Evolutionary conservation across 2,888 invertebrate species (phyloP).

Genomic region (Hedychridium roseum): DNA sequence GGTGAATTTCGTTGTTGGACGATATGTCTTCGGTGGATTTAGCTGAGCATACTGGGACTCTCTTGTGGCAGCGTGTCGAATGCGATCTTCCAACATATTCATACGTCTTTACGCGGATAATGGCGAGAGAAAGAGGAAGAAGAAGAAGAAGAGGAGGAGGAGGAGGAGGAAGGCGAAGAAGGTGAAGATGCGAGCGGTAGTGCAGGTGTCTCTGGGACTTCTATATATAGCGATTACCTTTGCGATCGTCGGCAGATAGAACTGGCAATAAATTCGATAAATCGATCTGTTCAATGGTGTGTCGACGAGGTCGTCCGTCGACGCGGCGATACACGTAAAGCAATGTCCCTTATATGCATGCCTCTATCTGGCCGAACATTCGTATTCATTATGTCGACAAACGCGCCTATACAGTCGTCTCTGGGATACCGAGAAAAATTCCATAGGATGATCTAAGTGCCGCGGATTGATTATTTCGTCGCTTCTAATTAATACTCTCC

Average conservation of each 20-base stretch:
- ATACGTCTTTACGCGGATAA: slow-evolving; percentile 14
- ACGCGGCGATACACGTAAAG: too few species aligned
- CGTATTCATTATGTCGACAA: too few species aligned
- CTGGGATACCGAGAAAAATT: slow-evolving; percentile 19
- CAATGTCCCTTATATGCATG: slow-evolving; percentile 16
- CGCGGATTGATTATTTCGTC: slow-evolving; percentile 52
- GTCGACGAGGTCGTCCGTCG: slow-evolving; percentile 23
- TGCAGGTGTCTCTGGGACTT: slow-evolving; percentile 34
- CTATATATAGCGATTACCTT: slow-evolving; percentile 44
- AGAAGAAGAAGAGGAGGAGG: background rate
- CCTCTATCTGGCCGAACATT: background rate
- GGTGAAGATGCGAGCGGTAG: background rate
- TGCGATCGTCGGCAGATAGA: slow-evolving; percentile 26
- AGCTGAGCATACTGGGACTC: too few species aligned
- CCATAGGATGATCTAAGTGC: slow-evolving; percentile 45
- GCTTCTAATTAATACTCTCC: slow-evolving; percentile 46
- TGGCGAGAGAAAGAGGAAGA: slow-evolving; percentile 9
- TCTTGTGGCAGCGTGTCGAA: too few species aligned
- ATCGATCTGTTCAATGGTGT: slow-evolving; percentile 32
- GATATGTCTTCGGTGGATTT: too few species aligned
- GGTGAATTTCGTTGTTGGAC: too few species aligned
- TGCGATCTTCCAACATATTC: too few species aligned
- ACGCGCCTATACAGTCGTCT: background rate
- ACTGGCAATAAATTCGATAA: slow-evolving; percentile 42
- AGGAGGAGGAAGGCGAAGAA: background rate